Percentiles rank a stretch among this genome's conserved stretches.
Conservation (phyloP, 1,140 invertebrate genomes). For the Cyclargus thomasi region DNA sequence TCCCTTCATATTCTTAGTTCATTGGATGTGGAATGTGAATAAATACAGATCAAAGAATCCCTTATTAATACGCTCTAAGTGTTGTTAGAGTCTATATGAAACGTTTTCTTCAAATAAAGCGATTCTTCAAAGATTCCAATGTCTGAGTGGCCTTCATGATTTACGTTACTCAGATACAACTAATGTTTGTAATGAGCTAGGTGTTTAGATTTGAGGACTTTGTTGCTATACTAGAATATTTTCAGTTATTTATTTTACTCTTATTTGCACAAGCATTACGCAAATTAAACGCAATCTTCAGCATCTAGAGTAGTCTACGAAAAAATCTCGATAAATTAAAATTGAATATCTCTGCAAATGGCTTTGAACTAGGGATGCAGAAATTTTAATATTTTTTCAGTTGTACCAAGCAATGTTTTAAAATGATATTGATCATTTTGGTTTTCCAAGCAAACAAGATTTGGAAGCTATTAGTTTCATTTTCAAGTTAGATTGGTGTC, state of each 20-base stretch:
- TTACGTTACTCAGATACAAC: not conserved
- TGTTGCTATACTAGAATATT: not conserved
- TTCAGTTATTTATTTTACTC: not conserved
- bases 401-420: not conserved
- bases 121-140: not conserved
- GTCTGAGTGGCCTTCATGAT: not conserved
- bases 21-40: not conserved
- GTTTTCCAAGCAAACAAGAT: no score
- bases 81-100: not conserved
- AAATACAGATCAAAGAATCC: not conserved
- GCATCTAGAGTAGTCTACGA: not conserved
- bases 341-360: not conserved
- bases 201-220: not conserved
- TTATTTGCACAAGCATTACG: not conserved
- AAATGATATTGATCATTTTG: no score
- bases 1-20: not conserved
- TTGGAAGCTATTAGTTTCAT: no score
- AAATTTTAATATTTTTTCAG: not conserved
- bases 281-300: not conserved
- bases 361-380: not conserved
- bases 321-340: no score
- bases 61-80: not conserved
- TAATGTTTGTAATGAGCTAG: not conserved
- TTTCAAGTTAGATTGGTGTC: no score
- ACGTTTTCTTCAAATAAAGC: not conserved